Evolutionary conservation across 2,888 invertebrate genomes (phyloP).

Genomic region (Trichopria drosophilae): DNA sequence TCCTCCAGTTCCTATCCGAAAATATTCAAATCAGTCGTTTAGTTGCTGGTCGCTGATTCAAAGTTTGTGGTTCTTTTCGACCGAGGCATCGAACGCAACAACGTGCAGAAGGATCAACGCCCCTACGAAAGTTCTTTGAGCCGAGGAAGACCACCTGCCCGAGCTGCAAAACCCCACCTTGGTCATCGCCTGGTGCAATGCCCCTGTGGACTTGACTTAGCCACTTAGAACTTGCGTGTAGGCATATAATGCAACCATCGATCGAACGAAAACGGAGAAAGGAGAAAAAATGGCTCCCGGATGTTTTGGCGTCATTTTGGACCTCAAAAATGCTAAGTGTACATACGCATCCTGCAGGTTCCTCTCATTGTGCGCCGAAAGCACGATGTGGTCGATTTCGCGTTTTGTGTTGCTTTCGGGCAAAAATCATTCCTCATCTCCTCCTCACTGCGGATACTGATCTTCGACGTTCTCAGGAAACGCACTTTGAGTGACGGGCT

Average conservation of each 20-base stretch:
- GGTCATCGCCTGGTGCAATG: slow-evolving; percentile 40
- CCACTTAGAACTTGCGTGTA: slow-evolving; percentile 45
- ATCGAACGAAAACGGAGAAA: slow-evolving; percentile 9
- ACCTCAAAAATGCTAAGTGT: slow-evolving; percentile 20
- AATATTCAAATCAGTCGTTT: no score
- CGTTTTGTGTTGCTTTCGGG: no score
- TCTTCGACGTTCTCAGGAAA: no score
- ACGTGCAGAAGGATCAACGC: slow-evolving; percentile 39
- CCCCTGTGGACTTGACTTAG: slow-evolving; percentile 52
- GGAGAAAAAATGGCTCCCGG: slow-evolving; percentile 22
- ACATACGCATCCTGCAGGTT: no score
- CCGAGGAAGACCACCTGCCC: slow-evolving; percentile 56
- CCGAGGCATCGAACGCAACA: no score
- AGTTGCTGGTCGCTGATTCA: no score
- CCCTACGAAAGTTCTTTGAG: slow-evolving; percentile 53
- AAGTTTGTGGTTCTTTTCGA: slow-evolving; percentile 15
- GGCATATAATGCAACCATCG: slow-evolving; percentile 29
- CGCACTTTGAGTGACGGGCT: no score
- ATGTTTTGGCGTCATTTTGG: slow-evolving; percentile 23
- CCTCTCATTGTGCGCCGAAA: no score
- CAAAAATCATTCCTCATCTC: no score
- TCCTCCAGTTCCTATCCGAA: no score
- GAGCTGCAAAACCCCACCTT: slow-evolving; percentile 45
- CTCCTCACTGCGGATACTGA: no score
- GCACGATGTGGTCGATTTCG: no score